Evolutionary conservation across 2,797 vertebrate genomes (phyloP).

Genomic region (Zalophus californianus): DNA sequence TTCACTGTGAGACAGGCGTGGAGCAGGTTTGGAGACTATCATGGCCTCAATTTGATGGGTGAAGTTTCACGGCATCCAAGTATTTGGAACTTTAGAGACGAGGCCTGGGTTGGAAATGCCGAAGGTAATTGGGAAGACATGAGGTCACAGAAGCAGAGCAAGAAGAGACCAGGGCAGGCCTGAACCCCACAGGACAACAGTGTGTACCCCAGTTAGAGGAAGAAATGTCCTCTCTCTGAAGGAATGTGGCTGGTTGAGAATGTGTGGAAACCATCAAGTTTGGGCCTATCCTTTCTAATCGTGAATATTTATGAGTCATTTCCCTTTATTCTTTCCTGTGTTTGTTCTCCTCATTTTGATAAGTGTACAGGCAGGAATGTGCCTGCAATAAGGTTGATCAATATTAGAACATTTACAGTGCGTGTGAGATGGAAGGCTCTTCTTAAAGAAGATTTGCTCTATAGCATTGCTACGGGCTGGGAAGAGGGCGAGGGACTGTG

Average conservation of each 20-base stretch:
- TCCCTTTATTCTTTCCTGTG: background rate
- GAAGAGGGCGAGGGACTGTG: background rate
- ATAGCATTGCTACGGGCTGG: background rate
- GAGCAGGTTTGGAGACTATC: background rate
- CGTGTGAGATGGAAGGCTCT: background rate
- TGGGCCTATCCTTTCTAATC: background rate
- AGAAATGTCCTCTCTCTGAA: background rate
- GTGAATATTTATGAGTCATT: background rate
- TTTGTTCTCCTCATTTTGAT: background rate
- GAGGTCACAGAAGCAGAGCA: background rate
- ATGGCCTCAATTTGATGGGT: background rate
- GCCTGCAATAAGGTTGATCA: background rate
- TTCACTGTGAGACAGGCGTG: background rate
- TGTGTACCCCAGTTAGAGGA: background rate
- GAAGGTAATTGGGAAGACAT: background rate
- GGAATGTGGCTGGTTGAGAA: background rate
- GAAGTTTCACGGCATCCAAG: background rate
- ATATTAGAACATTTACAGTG: background rate
- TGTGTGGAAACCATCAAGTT: background rate
- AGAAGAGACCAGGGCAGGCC: background rate
- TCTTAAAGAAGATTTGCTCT: background rate
- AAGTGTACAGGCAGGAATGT: background rate
- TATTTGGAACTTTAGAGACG: background rate
- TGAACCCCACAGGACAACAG: background rate
- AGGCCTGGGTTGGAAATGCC: background rate